These are phyloP conservation scores for Borostomias antarcticus DNA, from an alignment of 2,797 vertebrate genomes.

Conservation along the genomic window DNA sequence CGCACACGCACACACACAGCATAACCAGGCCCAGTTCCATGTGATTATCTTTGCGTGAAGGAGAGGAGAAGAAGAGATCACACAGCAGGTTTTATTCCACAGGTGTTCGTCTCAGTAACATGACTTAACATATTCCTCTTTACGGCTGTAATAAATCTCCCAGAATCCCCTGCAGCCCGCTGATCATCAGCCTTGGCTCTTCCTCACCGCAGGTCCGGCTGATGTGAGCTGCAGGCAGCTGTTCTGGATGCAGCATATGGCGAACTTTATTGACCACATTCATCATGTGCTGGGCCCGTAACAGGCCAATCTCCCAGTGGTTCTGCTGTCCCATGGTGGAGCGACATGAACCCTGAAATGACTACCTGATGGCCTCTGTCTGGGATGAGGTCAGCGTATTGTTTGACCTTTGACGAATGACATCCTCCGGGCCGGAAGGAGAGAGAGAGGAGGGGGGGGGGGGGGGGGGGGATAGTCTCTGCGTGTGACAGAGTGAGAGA, in stretches of 20 bases:
- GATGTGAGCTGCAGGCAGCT: slow-evolving; percentile 24
- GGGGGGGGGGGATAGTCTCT: no score
- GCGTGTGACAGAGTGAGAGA: slow-evolving; percentile 41
- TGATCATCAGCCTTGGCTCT: slow-evolving; percentile 22
- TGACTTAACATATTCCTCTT: slow-evolving; percentile 24
- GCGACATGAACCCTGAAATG: slow-evolving; percentile 26
- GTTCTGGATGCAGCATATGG: slow-evolving; percentile 24
- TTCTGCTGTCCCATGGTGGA: neutral
- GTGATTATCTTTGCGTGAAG: slow-evolving; percentile 52
- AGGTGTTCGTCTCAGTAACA: slow-evolving; percentile 35
- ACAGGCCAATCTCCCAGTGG: slow-evolving; percentile 5
- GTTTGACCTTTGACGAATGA: slow-evolving; percentile 21
- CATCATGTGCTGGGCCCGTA: slow-evolving; percentile 32
- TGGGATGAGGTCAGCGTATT: slow-evolving; percentile 29
- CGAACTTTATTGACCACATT: slow-evolving; percentile 45
- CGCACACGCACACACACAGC: neutral
- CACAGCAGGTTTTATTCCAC: slow-evolving; percentile 35
- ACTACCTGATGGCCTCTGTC: slow-evolving; percentile 36
- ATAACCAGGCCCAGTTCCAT: slow-evolving; percentile 46
- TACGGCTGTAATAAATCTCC: slow-evolving; percentile 31
- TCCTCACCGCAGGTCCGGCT: neutral
- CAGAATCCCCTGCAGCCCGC: slow-evolving; percentile 24
- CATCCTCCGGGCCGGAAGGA: neutral
- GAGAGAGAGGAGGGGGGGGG: slow-evolving; percentile 34
- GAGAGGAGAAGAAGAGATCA: slow-evolving; percentile 27